Conservation (phyloP, 2,113 vertebrate species). For the Chunga burmeisteri region DNA sequence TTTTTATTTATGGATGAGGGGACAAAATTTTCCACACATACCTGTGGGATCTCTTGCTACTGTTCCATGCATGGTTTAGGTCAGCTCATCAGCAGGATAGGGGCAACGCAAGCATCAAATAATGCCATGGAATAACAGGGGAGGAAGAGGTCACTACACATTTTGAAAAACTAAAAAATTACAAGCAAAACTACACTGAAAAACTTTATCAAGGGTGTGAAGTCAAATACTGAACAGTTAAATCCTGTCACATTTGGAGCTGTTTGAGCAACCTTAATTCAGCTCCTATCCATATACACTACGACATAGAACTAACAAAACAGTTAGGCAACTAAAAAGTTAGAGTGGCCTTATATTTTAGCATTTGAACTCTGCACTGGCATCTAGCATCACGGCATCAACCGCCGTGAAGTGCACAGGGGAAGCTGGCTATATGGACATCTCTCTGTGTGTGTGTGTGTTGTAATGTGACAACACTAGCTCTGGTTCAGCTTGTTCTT, state of each 20-base stretch:
- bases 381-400: background rate
- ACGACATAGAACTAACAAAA: background rate
- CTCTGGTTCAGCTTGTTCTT: background rate
- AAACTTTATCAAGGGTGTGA: background rate
- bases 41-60: background rate
- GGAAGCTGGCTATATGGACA: background rate
- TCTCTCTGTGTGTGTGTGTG: background rate
- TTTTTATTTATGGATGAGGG: background rate
- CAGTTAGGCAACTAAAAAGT: background rate
- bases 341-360: background rate
- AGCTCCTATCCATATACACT: background rate
- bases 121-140: background rate
- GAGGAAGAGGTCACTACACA: background rate
- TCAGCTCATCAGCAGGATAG: background rate
- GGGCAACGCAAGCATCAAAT: background rate
- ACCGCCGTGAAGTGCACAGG: too few relatives aligned
- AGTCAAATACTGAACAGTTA: background rate
- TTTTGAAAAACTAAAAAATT: background rate
- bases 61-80: background rate
- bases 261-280: background rate
- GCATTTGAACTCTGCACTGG: background rate
- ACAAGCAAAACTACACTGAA: background rate
- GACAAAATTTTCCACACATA: background rate
- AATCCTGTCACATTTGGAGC: background rate
- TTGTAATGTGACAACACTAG: rapidly evolving